Evolutionary conservation across 2,113 vertebrate species (phyloP), one percentile per base, ranked within the genome.

Genomic region (Gambusia holbrooki): DNA sequence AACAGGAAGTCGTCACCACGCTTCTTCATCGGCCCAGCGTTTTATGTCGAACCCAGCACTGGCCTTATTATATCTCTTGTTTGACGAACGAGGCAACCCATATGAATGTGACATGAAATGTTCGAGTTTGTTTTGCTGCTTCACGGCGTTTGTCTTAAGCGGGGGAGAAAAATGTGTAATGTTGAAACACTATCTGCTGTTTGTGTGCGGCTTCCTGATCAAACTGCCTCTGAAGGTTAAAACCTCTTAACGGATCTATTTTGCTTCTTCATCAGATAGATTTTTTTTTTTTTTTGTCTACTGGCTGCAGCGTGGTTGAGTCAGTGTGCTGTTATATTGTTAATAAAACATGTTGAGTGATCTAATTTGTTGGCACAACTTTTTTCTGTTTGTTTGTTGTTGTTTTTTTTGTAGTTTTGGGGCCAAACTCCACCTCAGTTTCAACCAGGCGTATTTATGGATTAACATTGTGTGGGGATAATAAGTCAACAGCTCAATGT

Each of bases 301-400:
- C 79, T 54, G 73, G 80, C 73, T 74, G 62, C 5, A 0, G 65
- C 79, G 64, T 71, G 76, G 71, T 64, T 68, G 40, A 80, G 54
- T 83, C 29, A 10, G 74, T 83, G 64, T 78, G 80, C 66, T 81
- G 54, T 88, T 54, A 64, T 69, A 76, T 76, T 92, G 87, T 91
- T 84, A 93, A 94, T 94, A 93, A 93, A 94, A 54, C 2, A 33
- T 87, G 66, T 81, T 45, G 71, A 89, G 62, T 76, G 62, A 73
- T 79, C 71, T 33, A 67, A 76, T 65, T 22, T 1, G 58, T 6
- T 3, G 1, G 1, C 45, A 48, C 14, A 13, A 42, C 40, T 19
- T 12, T 69, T 60, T 37, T 19, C 10, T 66, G 1, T 0, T n/a
- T 27, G 27, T 27, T 27, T 27, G 27, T 27, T 27, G 27, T 27